Evolutionary conservation across 1,140 invertebrate species (phyloP), one percentile per base, ranked within the genome.

Genomic region (Artemia franciscana): DNA sequence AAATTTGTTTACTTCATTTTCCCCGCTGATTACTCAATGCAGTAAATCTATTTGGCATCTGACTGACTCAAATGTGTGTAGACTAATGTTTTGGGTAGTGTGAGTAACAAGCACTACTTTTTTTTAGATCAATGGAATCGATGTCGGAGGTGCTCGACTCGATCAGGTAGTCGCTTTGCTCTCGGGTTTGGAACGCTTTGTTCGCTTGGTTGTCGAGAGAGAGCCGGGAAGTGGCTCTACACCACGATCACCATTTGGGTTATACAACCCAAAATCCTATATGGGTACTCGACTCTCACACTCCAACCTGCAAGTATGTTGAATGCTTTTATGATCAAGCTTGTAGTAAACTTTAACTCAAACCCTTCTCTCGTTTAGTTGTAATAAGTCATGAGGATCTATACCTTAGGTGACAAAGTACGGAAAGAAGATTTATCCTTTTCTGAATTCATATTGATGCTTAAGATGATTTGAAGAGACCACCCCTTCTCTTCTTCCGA

Each of bases 111-210:
- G n/a, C n/a, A n/a, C n/a, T n/a, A n/a, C n/a, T n/a, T n/a, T n/a
- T 2, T 67, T 71, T 5, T 71, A 90, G 84, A 96, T 98, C 67
- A 96, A 97, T 73, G 90, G 90, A 65, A 84, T 90, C 24, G 91
- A 95, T 75, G 82, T 97, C 79, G 84, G 83, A 57, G 84, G 84
- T 66, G 87, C 89, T 0, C 78, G 85, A 28, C 91, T 96, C 73
- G 91, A 95, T 67, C 84, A 91, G 68, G 91, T 90, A 18, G 91
- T 96, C 0, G 75, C 80, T 24, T 78, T 94, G 70, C 76, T 97
- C 24, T 94, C 90, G 24, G 86, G 91, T 58, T 75, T 86, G 69
- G 84, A 93, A 73, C 78, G 86, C 61, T 90, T 88, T 73, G 89
- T 95, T 64, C 78, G 87, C 63, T 76, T 96, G 57, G 87, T 90